A percentile compares a stretch with the other conserved stretches of the same genome.
phyloP scores from a whole-genome alignment of 2,797 vertebrate species.

The Lagorchestes hirsutus region DNA sequence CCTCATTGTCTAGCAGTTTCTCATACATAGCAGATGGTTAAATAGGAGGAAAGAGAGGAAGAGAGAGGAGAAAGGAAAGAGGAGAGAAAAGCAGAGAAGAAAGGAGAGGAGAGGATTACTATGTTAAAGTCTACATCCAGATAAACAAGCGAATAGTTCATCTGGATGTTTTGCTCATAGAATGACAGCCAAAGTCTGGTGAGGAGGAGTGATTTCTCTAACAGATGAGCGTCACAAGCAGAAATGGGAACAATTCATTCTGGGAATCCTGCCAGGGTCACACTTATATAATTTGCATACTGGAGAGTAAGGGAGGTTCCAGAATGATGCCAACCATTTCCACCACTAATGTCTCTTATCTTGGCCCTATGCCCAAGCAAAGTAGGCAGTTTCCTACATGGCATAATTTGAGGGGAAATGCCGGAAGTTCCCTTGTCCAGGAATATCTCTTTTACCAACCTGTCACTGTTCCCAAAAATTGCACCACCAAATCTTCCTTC shows the following conservation, averaged over 20 bases:
- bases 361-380: neutral
- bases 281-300: slow-evolving; percentile 2
- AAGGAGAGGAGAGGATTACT: neutral
- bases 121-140: neutral
- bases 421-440: neutral
- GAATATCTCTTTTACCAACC: neutral
- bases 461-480: neutral
- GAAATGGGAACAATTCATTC: slow-evolving; percentile 5
- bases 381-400: neutral
- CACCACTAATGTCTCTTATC: neutral
- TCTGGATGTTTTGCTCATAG: neutral
- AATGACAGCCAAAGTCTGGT: neutral
- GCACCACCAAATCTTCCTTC: neutral
- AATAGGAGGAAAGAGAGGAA: neutral
- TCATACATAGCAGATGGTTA: neutral
- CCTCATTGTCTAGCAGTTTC: neutral
- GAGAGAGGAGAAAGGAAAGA: neutral
- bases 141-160: neutral
- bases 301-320: neutral
- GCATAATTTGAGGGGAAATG: neutral
- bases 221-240: neutral
- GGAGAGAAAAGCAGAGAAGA: neutral
- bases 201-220: slow-evolving; percentile 1
- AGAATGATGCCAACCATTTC: neutral
- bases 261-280: slow-evolving; percentile 7